These are phyloP conservation scores for Cavia porcellus DNA, from an alignment of 2,113 vertebrate species.

Conservation along the genomic window DNA sequence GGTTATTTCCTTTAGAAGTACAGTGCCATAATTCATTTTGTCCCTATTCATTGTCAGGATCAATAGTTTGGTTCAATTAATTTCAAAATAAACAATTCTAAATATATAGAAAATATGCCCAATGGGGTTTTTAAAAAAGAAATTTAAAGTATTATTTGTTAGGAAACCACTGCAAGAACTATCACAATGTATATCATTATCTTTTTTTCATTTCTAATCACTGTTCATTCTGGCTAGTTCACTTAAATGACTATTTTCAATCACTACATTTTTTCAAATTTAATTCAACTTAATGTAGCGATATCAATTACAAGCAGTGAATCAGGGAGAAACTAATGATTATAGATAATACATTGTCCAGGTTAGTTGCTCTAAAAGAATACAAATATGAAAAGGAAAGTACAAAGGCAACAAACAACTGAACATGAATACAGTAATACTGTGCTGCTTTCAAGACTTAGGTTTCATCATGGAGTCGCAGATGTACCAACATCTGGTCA, in stretches of 20 bases:
- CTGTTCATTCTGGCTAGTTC: slow-evolving; percentile 73
- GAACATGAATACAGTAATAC: neutral
- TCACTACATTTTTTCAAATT: slow-evolving; percentile 76
- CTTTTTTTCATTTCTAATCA: slow-evolving; percentile 74
- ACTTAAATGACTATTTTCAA: slow-evolving; percentile 76
- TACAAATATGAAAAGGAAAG: slow-evolving; percentile 23
- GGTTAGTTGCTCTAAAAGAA: slow-evolving; percentile 67
- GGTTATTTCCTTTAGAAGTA: slow-evolving; percentile 1
- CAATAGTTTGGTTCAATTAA: slow-evolving; percentile 37
- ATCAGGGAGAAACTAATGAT: slow-evolving; percentile 81
- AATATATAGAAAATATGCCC: slow-evolving; percentile 67
- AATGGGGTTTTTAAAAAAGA: neutral
- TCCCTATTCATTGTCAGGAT: slow-evolving; percentile 47
- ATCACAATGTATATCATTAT: slow-evolving; percentile 62
- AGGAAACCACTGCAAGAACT: slow-evolving; percentile 72
- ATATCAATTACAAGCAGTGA: slow-evolving; percentile 80
- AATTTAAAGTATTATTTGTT: slow-evolving; percentile 62
- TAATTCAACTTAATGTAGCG: slow-evolving; percentile 79
- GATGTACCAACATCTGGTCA: neutral
- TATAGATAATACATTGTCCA: slow-evolving; percentile 71
- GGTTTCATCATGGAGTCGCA: neutral
- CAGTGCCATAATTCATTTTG: neutral
- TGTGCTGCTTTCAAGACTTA: neutral
- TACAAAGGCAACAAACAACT: neutral
- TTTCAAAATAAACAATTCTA: slow-evolving; percentile 73